phyloP scores from a whole-genome alignment of 2,888 invertebrate species.

The Pomacea canaliculata region DNA sequence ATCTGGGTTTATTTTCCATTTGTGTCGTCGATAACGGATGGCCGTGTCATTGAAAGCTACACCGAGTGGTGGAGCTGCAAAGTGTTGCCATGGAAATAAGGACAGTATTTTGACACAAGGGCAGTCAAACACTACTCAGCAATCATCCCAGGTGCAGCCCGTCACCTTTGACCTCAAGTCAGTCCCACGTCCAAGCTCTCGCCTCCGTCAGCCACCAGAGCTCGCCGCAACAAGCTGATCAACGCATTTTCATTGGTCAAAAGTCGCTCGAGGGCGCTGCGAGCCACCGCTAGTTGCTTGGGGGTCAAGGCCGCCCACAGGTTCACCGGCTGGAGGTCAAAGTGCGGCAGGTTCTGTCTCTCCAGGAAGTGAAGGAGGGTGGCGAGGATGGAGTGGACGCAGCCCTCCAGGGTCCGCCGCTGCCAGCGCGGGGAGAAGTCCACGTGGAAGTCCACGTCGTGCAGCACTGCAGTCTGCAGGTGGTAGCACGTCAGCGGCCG shows the following conservation, averaged over 20 bases:
- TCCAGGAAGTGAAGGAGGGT: slow-evolving; percentile 48
- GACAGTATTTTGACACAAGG: too few relatives aligned
- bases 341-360: slow-evolving; percentile 47
- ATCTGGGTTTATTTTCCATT: too few relatives aligned
- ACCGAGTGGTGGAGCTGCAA: too few relatives aligned
- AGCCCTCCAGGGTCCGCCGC: slow-evolving; percentile 46
- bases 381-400: slow-evolving; percentile 49
- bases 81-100: too few relatives aligned
- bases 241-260: slow-evolving; percentile 49
- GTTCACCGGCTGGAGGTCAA: slow-evolving; percentile 54
- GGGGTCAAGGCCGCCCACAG: slow-evolving; percentile 45
- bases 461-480: slow-evolving; percentile 58
- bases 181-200: too few relatives aligned
- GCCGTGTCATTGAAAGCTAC: too few relatives aligned
- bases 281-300: slow-evolving; percentile 41
- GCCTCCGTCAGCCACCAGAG: neutral
- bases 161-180: too few relatives aligned
- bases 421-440: slow-evolving; percentile 63
- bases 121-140: too few relatives aligned
- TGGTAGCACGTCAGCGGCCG: slow-evolving; percentile 50
- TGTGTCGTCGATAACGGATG: too few relatives aligned
- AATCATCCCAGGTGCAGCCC: too few relatives aligned
- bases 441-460: slow-evolving; percentile 56
- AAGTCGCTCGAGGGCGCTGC: slow-evolving; percentile 44
- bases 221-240: slow-evolving; percentile 37